Percentiles rank a stretch among this genome's conserved stretches.
These are phyloP conservation scores for Sebastes vulpes DNA, from an alignment of 2,797 vertebrate species.

Conservation along the genomic window DNA sequence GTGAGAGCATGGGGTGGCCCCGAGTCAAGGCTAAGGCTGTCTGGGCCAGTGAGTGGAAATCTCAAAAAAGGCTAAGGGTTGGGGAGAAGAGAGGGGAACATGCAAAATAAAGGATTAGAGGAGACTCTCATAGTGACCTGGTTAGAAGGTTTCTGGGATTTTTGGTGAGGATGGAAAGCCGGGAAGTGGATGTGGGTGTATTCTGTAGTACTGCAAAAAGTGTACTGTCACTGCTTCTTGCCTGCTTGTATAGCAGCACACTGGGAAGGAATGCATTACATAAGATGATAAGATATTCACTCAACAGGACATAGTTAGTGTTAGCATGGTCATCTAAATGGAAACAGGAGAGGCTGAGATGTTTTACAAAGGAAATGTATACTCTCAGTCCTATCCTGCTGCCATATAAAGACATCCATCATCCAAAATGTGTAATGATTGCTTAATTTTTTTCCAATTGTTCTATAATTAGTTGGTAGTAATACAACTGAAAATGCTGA, in stretches of 20 bases:
- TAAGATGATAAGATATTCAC: slow-evolving; percentile 61
- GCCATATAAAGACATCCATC: not conserved
- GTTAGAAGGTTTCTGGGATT: slow-evolving; percentile 60
- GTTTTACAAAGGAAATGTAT: not conserved
- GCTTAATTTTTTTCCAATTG: slow-evolving; percentile 21
- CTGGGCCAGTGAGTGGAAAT: slow-evolving; percentile 78
- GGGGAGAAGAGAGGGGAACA: slow-evolving; percentile 60
- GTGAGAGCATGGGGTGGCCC: slow-evolving; percentile 83
- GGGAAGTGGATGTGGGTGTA: slow-evolving; percentile 16
- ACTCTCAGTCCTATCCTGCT: slow-evolving; percentile 3
- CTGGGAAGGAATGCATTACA: slow-evolving; percentile 69
- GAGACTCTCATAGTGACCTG: slow-evolving; percentile 64
- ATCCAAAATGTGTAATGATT: slow-evolving; percentile 12
- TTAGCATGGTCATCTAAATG: slow-evolving; percentile 26
- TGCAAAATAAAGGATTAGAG: slow-evolving; percentile 71
- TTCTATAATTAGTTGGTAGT: slow-evolving; percentile 41
- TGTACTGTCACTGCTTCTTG: slow-evolving; percentile 43
- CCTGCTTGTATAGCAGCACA: slow-evolving; percentile 13
- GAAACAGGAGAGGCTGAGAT: not conserved
- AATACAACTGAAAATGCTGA: slow-evolving; percentile 51
- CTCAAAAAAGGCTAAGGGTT: slow-evolving; percentile 55
- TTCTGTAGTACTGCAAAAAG: slow-evolving; percentile 28
- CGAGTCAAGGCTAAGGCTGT: slow-evolving; percentile 84
- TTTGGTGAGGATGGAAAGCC: slow-evolving; percentile 8
- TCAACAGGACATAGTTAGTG: slow-evolving; percentile 25